Base-by-base conservation (phyloP, 2,113 vertebrate species). In the Mungos mungo region DNA sequence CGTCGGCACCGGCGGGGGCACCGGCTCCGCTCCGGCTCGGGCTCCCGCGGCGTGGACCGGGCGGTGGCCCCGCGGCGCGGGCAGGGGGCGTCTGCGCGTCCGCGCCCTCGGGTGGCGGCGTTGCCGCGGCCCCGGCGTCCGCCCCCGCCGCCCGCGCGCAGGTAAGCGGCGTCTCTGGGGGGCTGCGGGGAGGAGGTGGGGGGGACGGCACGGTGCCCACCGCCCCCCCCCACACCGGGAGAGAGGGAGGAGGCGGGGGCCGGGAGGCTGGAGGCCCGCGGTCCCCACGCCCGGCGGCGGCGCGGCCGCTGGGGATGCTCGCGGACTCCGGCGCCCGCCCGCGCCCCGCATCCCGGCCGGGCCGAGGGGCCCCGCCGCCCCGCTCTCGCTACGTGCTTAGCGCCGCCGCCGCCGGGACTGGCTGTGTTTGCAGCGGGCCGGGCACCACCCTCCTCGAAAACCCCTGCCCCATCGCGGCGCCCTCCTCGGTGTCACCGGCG, bases 261-360 rank as follows among this genome's bases (percentile, higher is more conserved):
- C 77, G 9, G 65, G 91, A 27, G 87, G 95, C 93, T 81, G 81
- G 86, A 54, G 92, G 95, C 94, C 88, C 83, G 50, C 45, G 89
- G 71, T 38, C 54, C 86, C 29, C 66, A 60, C 52, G 71, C 79
- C 81, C 12, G 15, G 92, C 68, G 88, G 16, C 16, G 88, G 16
- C 25, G 76, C 90, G 25, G 88, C 84, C 66, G 50, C 91, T 41
- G 91, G 77, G 90, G 91, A 90, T 93, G 92, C 92, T 84, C 77
- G 35, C 7, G 47, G 82, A 83, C 71, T 29, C 65, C 33, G n/a
- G 92, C 77, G 72, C 65, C 88, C 41, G 29, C 65, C 86, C 21
- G 93, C 89, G 81, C 79, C 88, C 76, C 31, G 90, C 95, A 93
- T 97, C 97, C 85, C n/a, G 69, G 96, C 86, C 90, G 8, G 50